These are phyloP conservation scores for Megaustenia siamemsis DNA, from an alignment of 2,888 invertebrate genomes.

Conservation along the genomic window DNA sequence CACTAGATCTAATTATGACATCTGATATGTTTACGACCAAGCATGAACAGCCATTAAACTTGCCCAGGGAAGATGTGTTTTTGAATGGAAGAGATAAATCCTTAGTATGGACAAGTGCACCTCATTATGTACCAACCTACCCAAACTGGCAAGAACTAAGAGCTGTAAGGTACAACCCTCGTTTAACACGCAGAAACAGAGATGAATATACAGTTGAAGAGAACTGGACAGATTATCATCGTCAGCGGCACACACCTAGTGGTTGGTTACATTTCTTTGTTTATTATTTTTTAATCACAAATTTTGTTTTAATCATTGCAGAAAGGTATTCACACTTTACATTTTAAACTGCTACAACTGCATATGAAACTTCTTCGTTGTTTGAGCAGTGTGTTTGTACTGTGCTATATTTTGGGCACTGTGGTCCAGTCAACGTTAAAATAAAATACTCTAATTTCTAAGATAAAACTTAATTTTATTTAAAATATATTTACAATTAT, in stretches of 20 bases:
- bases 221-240: slow-evolving; percentile 69
- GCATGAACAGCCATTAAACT: slow-evolving; percentile 41
- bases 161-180: slow-evolving; percentile 68
- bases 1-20: slow-evolving; percentile 3
- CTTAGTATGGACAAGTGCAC: slow-evolving; percentile 65
- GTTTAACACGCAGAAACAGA: slow-evolving; percentile 67
- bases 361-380: too few relatives aligned
- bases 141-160: slow-evolving; percentile 67
- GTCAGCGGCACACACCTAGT: slow-evolving; percentile 71
- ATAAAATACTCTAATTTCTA: too few relatives aligned
- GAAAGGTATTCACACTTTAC: too few relatives aligned
- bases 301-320: too few relatives aligned
- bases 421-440: too few relatives aligned
- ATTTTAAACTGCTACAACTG: too few relatives aligned
- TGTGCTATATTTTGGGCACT: too few relatives aligned
- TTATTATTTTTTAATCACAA: too few relatives aligned
- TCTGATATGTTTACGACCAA: slow-evolving; percentile 38
- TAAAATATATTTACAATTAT: too few relatives aligned
- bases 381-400: too few relatives aligned
- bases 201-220: slow-evolving; percentile 72
- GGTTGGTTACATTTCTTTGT: slow-evolving; percentile 59
- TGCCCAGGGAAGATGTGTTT: slow-evolving; percentile 46
- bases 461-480: too few relatives aligned
- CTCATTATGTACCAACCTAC: slow-evolving; percentile 71
- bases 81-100: slow-evolving; percentile 72